Percentiles rank a stretch among this genome's conserved stretches.
Evolutionary conservation across 2,888 invertebrate species (phyloP).

Genomic region (Drosophila borealis): DNA sequence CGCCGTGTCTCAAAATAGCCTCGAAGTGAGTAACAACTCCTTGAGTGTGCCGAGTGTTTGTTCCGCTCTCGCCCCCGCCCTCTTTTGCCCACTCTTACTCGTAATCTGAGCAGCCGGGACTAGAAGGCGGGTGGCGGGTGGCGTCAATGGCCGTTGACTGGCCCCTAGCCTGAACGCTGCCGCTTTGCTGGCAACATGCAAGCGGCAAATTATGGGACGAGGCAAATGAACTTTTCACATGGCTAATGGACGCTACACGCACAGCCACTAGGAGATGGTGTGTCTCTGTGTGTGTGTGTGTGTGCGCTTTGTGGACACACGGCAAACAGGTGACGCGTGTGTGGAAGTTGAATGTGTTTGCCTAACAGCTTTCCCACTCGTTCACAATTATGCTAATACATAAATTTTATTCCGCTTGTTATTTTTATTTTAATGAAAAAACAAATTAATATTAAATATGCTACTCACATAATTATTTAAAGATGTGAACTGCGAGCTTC

Average conservation of each 20-base stretch:
- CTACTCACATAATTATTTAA: conserved; percentile 45
- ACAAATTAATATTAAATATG: conserved; percentile 23
- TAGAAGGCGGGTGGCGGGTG: conserved; percentile 27
- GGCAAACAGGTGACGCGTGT: conserved; percentile 66
- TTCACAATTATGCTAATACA: conserved; percentile 49
- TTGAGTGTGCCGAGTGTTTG: conserved; percentile 44
- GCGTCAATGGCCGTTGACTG: conserved; percentile 38
- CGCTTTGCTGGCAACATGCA: conserved; percentile 63
- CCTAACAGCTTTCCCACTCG: conserved; percentile 48
- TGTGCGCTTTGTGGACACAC: conserved; percentile 40
- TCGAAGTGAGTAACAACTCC: conserved; percentile 63
- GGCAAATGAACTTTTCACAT: conserved; percentile 81
- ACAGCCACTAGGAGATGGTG: conserved; percentile 24
- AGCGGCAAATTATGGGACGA: conserved; percentile 77
- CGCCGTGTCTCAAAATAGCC: conserved; percentile 65
- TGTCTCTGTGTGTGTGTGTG: conserved; percentile 21
- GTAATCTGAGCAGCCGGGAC: conserved; percentile 62
- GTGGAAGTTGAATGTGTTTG: conserved; percentile 34
- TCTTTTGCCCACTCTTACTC: conserved; percentile 6
- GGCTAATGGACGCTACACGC: conserved; percentile 67
- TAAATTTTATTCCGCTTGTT: conserved; percentile 44
- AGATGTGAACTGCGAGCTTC: not conserved
- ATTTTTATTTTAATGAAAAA: conserved; percentile 3
- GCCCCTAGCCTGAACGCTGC: conserved; percentile 26
- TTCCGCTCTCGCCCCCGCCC: conserved; percentile 12